phyloP scores from a whole-genome alignment of 2,113 vertebrate genomes.

The Ciconia stormi region DNA sequence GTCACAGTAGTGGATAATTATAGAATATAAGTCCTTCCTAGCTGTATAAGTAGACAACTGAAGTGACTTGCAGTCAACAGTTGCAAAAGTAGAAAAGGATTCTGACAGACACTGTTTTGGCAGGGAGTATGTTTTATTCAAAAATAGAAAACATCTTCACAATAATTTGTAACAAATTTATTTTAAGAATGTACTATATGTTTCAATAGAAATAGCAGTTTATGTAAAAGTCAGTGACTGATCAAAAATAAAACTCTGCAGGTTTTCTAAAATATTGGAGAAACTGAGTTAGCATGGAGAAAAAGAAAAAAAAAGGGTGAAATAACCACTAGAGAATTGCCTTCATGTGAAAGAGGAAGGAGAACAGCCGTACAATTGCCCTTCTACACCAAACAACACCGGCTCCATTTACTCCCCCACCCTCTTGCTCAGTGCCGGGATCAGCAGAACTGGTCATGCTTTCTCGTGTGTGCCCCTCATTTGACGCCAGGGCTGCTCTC shows the following conservation, averaged over 20 bases:
- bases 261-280: neutral
- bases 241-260: neutral
- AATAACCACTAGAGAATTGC: neutral
- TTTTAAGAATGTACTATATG: neutral
- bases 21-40: constrained; percentile 1
- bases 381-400: neutral
- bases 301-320: neutral
- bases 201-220: neutral
- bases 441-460: neutral
- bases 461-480: rapidly evolving
- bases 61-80: neutral
- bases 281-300: neutral
- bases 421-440: neutral
- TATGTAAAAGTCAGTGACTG: neutral
- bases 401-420: neutral
- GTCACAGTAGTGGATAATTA: neutral
- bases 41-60: neutral
- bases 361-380: neutral
- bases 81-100: neutral
- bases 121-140: neutral
- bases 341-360: neutral
- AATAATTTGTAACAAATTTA: neutral
- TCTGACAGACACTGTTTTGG: neutral
- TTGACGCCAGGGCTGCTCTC: neutral
- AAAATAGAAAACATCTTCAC: neutral